Evolutionary conservation across 2,797 vertebrate species (phyloP).

Genomic region (Parauchenoglanis ngamensis): DNA sequence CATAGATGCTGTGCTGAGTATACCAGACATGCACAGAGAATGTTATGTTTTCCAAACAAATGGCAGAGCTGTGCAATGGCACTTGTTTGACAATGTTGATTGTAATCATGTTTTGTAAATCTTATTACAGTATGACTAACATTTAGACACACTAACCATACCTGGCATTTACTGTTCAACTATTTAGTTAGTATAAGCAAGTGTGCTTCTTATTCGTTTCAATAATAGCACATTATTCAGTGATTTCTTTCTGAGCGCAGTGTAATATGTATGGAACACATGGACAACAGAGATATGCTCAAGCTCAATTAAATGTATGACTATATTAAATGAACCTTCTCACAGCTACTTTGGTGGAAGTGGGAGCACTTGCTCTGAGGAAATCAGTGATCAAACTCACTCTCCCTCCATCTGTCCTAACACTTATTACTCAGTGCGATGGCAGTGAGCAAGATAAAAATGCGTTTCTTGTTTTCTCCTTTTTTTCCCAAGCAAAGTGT

Average conservation of each 20-base stretch:
- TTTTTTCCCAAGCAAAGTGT: slow-evolving; percentile 41
- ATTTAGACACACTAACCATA: not conserved
- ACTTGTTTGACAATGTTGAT: not conserved
- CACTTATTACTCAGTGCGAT: slow-evolving; percentile 54
- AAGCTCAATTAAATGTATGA: slow-evolving; percentile 22
- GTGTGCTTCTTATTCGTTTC: not conserved
- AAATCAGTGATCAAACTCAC: slow-evolving; percentile 55
- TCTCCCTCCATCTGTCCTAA: slow-evolving; percentile 51
- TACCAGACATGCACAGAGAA: slow-evolving; percentile 20
- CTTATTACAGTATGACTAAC: slow-evolving; percentile 5
- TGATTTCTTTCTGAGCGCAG: not conserved
- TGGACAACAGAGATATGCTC: not conserved
- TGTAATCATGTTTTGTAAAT: slow-evolving; percentile 6
- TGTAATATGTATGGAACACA: not conserved
- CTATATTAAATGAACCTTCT: slow-evolving; percentile 39
- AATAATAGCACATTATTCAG: not conserved
- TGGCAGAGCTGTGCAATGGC: not conserved
- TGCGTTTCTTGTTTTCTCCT: slow-evolving; percentile 25
- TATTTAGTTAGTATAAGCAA: not conserved
- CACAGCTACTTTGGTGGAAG: slow-evolving; percentile 16
- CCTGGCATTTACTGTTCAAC: not conserved
- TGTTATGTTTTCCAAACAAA: slow-evolving; percentile 9
- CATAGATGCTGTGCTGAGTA: slow-evolving; percentile 47
- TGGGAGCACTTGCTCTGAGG: slow-evolving; percentile 27
- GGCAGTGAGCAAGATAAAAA: slow-evolving; percentile 41